phyloP scores from a whole-genome alignment of 2,888 invertebrate species.

The Ceriagrion tenellum region DNA sequence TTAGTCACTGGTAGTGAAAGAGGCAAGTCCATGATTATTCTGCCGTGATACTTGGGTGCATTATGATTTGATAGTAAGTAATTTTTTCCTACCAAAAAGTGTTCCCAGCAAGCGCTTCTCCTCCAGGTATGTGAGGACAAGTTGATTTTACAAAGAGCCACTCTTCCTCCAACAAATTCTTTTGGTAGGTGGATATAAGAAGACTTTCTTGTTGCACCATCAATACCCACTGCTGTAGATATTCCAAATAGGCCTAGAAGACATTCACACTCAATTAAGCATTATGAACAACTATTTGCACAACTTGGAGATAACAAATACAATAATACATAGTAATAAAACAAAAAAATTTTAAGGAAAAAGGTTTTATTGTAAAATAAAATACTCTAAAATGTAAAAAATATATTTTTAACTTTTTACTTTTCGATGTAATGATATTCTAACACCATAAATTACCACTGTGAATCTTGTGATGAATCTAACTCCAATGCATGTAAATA shows the following conservation, averaged over 20 bases:
- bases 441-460: too few species aligned
- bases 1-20: constrained; percentile 37
- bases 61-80: neutral
- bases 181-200: constrained; percentile 79
- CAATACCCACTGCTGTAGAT: constrained; percentile 90
- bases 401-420: too few species aligned
- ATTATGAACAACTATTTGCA: neutral
- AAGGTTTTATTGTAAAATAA: too few species aligned
- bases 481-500: too few species aligned
- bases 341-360: too few species aligned
- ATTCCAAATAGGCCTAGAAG: constrained; percentile 89
- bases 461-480: too few species aligned
- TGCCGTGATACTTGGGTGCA: neutral
- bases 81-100: constrained; percentile 85
- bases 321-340: too few species aligned
- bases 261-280: neutral
- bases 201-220: constrained; percentile 81
- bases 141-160: constrained; percentile 92
- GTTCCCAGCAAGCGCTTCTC: constrained; percentile 86
- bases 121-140: constrained; percentile 87
- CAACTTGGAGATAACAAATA: too few species aligned
- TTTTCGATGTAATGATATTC: too few species aligned
- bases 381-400: too few species aligned
- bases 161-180: constrained; percentile 90
- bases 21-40: neutral